Base-by-base conservation (phyloP, 2,888 invertebrate species). In the Drosophila barbarae region DNA sequence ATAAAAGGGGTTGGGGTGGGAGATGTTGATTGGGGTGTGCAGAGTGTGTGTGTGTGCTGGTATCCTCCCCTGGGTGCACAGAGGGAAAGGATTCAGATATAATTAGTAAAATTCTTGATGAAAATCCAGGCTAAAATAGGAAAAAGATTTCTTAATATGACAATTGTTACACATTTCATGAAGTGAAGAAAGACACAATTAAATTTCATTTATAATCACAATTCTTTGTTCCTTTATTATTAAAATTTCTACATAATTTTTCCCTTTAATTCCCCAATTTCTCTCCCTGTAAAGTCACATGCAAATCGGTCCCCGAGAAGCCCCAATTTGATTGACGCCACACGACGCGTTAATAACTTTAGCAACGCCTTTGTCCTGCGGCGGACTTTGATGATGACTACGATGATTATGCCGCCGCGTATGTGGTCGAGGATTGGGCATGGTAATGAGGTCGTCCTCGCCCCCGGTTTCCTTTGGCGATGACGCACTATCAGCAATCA, bases 261-360 rank as follows among this genome's bases (percentile, higher is more conserved):
- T 5, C 1, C 0, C 2, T 9, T n/a, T 34, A n/a, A 7, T 34
- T 23, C 0, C 6, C 3, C 1, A 9, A 34, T 18, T 46, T 54
- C 36, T 52, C 39, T 53, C 21, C 6, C 23, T 15, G 44, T 59
- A 26, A 15, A 54, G 1, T 10, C 18, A 58, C 76, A 82, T 74
- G 76, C 66, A 83, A 73, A 78, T 77, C 63, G 72, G 61, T 76
- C 73, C 65, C 63, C 10, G 60, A 18, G 60, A 63, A 42, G 35
- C 64, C 67, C 65, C 73, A 68, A 73, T 67, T 76, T 85, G 84
- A 86, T 84, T 86, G 86, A 85, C 84, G 80, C 84, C 81, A 76
- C 84, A 78, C 81, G 76, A 81, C 81, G 76, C 75, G 75, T 84
- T 84, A 83, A 84, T 78, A 77, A 83, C 82, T 79, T 79, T 79